Base-by-base conservation (phyloP, 2,113 vertebrate species). In the Setophaga kirtlandii region DNA sequence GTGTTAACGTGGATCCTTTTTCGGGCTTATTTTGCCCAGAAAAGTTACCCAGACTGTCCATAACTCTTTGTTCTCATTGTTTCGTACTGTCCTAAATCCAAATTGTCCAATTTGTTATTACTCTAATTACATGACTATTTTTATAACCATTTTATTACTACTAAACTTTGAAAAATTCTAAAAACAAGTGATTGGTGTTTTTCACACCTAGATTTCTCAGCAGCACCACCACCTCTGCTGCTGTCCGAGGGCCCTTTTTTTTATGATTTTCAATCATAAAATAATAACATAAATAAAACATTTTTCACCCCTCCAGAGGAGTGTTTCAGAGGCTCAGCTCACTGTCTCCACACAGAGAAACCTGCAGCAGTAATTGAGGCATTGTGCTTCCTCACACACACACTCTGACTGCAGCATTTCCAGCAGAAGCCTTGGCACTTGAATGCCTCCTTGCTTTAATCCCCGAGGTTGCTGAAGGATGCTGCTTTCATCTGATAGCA, bases 401-500 rank as follows among this genome's bases (percentile, higher is more conserved):
- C 12, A 56, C 89, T 91, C 83, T 0, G 1, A 79, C 89, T 91
- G 94, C 93, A 87, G 69, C 8, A 74, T 25, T 59, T 47, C 93
- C 89, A 81, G 91, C 86, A 59, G 55, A 65, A 93, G 91, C 56
- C 86, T 87, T 83, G 89, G 60, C 87, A 69, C 58, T 49, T n/a
- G 44, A 69, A 85, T 90, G 91, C 87, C 67, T 91, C 78, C 81
- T 63, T 60, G 67, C 89, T 96, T 93, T 95, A 96, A 94, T 93
- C 89, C 93, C 35, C 0, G 16, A 58, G 89, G 42, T n/a, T 85
- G 95, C 84, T 93, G 93, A 95, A 94, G 93, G 95, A 91, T 97
- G 89, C 91, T 96, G 78, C 91, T 96, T 91, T 93, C 94, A 96
- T 96, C 84, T 87, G 93, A 93, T 93, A 93, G 67, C 87, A 18